phyloP scores from a whole-genome alignment of 2,888 invertebrate species.

The Diploptera punctata region DNA sequence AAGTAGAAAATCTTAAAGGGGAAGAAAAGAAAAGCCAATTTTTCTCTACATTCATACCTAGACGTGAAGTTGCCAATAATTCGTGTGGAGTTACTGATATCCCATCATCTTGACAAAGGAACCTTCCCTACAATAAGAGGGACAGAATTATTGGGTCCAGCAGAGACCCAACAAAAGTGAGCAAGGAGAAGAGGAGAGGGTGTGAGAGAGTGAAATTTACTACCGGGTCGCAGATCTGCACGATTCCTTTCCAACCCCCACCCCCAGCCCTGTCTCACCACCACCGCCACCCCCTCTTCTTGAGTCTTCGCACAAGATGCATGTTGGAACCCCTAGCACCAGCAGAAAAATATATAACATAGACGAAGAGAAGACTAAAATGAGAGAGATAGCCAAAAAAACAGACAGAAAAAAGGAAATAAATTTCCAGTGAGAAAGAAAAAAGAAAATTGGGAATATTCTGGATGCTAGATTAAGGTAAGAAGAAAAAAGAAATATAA shows the following conservation, averaged over 20 bases:
- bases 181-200: not conserved
- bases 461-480: conserved; percentile 18
- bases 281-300: conserved; percentile 2
- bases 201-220: conserved; percentile 14
- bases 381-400: conserved; percentile 22
- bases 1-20: too few relatives aligned
- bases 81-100: too few relatives aligned
- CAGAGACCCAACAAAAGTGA: not conserved
- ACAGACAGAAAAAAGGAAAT: conserved; percentile 11
- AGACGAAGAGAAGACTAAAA: conserved; percentile 15
- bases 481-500: conserved; percentile 14
- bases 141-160: conserved; percentile 6
- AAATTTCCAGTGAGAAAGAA: not conserved
- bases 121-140: not conserved
- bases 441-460: conserved; percentile 16
- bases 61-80: too few relatives aligned
- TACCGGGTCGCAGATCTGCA: conserved; percentile 26
- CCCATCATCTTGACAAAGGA: too few relatives aligned
- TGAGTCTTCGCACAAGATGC: conserved; percentile 11
- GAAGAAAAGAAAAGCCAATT: too few relatives aligned
- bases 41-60: too few relatives aligned
- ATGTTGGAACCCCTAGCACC: not conserved
- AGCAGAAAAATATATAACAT: conserved; percentile 18
- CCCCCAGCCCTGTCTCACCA: conserved; percentile 10
- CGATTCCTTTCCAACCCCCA: conserved; percentile 27